Evolutionary conservation across 2,797 vertebrate genomes (phyloP).

Genomic region (Synanceia verrucosa): DNA sequence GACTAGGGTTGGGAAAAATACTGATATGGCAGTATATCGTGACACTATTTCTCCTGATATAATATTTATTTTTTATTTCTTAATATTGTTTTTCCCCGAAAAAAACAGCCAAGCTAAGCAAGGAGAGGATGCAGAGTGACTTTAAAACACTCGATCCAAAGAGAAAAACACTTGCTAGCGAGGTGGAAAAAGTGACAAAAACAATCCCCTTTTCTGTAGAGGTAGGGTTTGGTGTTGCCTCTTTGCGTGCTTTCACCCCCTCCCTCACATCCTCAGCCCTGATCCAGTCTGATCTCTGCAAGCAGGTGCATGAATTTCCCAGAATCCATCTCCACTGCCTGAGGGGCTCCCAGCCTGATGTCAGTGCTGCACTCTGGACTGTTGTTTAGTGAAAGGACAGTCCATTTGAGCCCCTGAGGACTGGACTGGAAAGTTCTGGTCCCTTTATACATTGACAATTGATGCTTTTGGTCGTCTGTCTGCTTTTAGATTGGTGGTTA

Average conservation of each 20-base stretch:
- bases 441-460: not conserved
- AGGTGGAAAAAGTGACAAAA: constrained; percentile 38
- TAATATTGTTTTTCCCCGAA: no score
- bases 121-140: not conserved
- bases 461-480: not conserved
- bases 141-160: constrained; percentile 7
- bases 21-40: no score
- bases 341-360: constrained; percentile 44
- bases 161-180: constrained; percentile 11
- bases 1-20: no score
- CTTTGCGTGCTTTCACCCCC: constrained; percentile 24
- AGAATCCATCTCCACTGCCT: constrained; percentile 58
- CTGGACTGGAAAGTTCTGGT: constrained; percentile 57
- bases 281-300: constrained; percentile 23
- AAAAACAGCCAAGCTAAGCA: not conserved
- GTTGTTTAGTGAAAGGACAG: constrained; percentile 4
- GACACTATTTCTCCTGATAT: no score
- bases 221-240: constrained; percentile 71
- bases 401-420: constrained; percentile 62
- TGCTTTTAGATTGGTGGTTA: constrained; percentile 19
- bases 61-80: no score
- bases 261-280: not conserved
- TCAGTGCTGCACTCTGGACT: not conserved
- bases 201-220: constrained; percentile 54
- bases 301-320: constrained; percentile 40